Evolutionary conservation across 2,113 vertebrate species (phyloP).

Genomic region (Carassius carassius): DNA sequence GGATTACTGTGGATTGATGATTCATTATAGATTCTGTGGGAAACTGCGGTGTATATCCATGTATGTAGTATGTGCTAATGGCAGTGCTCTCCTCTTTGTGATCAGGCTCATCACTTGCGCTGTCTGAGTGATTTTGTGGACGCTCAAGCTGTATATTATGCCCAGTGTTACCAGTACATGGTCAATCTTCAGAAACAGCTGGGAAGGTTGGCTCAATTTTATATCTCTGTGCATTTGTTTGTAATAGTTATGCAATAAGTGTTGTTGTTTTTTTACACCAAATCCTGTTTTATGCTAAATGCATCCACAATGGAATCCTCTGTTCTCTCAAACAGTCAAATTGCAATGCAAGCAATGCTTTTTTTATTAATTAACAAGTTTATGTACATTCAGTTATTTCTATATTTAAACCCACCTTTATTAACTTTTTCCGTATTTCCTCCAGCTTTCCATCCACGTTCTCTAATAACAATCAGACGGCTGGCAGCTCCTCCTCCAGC

Average conservation of each 20-base stretch:
- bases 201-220: slow-evolving; percentile 82
- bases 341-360: not conserved
- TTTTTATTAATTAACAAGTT: not conserved
- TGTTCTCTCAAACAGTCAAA: not conserved
- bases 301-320: not conserved
- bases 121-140: slow-evolving; percentile 97
- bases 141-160: slow-evolving; percentile 94
- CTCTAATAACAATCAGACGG: slow-evolving; percentile 91
- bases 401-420: not conserved
- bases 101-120: slow-evolving; percentile 93
- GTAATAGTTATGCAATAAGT: too few relatives aligned
- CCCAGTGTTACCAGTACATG: slow-evolving; percentile 98
- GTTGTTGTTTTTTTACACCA: not conserved
- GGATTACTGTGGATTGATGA: not conserved
- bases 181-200: slow-evolving; percentile 97
- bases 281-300: slow-evolving; percentile 9
- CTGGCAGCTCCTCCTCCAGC: slow-evolving; percentile 74
- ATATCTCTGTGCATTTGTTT: not conserved
- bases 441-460: slow-evolving; percentile 90
- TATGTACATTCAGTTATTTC: not conserved
- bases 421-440: not conserved
- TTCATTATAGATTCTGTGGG: not conserved
- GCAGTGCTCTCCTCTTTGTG: not conserved
- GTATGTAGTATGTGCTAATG: not conserved
- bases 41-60: not conserved